A percentile compares a stretch with the other conserved stretches of the same genome.
Conservation (phyloP, 2,113 vertebrate species). For the Ageneiosus marmoratus region DNA sequence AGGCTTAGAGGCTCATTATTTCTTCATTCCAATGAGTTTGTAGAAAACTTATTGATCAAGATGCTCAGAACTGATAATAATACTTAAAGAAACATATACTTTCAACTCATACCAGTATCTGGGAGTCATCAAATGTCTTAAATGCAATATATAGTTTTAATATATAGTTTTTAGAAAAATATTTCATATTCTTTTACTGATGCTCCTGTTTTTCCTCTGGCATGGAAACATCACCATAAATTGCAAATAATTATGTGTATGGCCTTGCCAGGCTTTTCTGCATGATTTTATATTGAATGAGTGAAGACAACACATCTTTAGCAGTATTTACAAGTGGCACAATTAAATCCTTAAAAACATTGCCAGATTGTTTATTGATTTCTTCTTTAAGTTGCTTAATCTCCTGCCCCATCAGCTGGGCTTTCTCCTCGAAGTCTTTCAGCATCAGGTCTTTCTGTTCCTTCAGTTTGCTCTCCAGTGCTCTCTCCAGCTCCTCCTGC, state of each 20-base stretch:
- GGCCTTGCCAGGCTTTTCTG: neutral
- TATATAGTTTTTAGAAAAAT: too few species aligned
- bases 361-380: neutral
- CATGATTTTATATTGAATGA: neutral
- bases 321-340: neutral
- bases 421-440: conserved; percentile 46
- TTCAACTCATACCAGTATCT: neutral
- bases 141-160: neutral
- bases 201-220: neutral
- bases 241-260: neutral
- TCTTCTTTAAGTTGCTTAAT: conserved; percentile 43
- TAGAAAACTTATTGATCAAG: too few species aligned
- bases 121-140: neutral
- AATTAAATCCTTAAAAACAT: neutral
- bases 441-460: conserved; percentile 48
- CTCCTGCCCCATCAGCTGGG: conserved; percentile 48
- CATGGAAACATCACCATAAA: neutral
- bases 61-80: too few species aligned
- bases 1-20: neutral
- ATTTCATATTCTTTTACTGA: neutral
- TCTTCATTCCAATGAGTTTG: neutral
- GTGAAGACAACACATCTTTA: neutral
- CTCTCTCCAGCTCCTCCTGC: too few species aligned
- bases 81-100: too few species aligned
- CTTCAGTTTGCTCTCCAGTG: conserved; percentile 54